phyloP scores from a whole-genome alignment of 2,888 invertebrate species.

The Dendrolimus houi region DNA sequence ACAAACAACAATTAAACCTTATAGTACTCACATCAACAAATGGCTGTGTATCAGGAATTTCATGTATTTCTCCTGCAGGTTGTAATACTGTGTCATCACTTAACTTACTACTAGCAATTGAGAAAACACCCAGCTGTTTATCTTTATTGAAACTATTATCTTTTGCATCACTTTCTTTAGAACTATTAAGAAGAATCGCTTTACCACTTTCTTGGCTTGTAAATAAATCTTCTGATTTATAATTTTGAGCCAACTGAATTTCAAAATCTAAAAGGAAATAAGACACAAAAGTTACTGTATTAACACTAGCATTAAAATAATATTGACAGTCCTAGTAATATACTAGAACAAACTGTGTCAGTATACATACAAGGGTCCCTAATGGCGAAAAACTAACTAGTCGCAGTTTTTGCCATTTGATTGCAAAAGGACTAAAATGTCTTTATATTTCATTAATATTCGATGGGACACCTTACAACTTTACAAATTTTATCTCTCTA shows the following conservation, averaged over 20 bases:
- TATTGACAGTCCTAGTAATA: too few species aligned
- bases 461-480: too few species aligned
- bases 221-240: constrained; percentile 48
- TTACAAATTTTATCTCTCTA: too few species aligned
- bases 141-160: constrained; percentile 17
- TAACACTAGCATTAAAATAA: too few species aligned
- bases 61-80: constrained; percentile 3
- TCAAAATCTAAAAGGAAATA: constrained; percentile 44
- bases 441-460: too few species aligned
- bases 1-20: not conserved
- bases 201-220: constrained; percentile 38
- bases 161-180: constrained; percentile 10
- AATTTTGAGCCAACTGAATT: constrained; percentile 47
- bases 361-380: too few species aligned
- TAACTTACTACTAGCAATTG: not conserved
- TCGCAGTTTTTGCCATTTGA: too few species aligned
- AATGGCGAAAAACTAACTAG: too few species aligned
- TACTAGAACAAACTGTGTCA: too few species aligned
- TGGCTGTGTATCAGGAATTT: constrained; percentile 32
- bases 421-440: too few species aligned
- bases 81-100: too few species aligned
- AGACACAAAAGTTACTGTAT: too few species aligned
- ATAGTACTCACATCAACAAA: constrained; percentile 37
- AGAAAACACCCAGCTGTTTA: constrained; percentile 16
- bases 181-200: constrained; percentile 1